These are phyloP conservation scores for Antrozous pallidus DNA, from an alignment of 2,797 vertebrate species.

Conservation along the genomic window DNA sequence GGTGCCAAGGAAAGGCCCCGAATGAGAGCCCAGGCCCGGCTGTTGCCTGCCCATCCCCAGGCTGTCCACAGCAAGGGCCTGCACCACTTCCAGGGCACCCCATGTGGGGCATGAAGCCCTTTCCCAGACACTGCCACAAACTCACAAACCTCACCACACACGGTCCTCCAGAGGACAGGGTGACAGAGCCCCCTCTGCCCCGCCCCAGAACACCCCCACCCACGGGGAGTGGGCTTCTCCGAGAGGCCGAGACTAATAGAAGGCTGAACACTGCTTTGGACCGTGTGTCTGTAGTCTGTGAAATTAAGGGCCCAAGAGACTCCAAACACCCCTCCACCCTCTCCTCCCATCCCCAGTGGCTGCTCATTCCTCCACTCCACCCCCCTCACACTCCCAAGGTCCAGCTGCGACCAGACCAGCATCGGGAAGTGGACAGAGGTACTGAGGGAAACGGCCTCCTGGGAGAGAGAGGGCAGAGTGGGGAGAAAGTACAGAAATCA, in stretches of 20 bases:
- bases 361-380: background rate
- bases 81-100: background rate
- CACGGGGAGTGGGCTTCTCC: fast-evolving
- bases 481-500: background rate
- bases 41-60: background rate
- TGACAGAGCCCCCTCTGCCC: background rate
- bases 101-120: background rate
- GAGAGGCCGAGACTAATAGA: conserved; percentile 52
- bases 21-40: background rate
- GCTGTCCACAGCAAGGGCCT: background rate
- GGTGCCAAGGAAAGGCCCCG: background rate
- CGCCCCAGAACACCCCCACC: background rate
- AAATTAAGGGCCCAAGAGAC: background rate
- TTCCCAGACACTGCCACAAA: conserved; percentile 12
- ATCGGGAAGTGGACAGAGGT: too few relatives aligned
- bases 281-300: conserved; percentile 24
- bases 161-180: background rate
- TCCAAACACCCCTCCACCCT: background rate
- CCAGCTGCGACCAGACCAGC: background rate
- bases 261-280: conserved; percentile 40
- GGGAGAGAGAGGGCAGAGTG: background rate
- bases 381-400: background rate
- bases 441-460: background rate
- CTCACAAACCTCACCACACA: background rate
- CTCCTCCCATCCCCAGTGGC: background rate